Evolutionary conservation across 2,797 vertebrate species (phyloP).

Genomic region (Peromyscus nudipes): DNA sequence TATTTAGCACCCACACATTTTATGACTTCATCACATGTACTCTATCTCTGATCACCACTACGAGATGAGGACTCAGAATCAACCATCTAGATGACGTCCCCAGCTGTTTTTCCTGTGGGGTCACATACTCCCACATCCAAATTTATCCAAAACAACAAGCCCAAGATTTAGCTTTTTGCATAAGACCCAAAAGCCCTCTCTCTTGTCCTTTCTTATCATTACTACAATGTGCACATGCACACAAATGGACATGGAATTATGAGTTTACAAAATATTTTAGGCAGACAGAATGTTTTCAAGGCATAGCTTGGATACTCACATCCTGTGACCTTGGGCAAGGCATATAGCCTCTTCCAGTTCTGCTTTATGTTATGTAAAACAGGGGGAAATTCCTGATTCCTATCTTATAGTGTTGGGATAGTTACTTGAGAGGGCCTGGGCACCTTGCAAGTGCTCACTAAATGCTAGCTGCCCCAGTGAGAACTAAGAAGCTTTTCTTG

Average conservation of each 20-base stretch:
- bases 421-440: not conserved
- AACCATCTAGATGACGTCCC: not conserved
- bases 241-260: slow-evolving; percentile 23
- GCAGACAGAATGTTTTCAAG: not conserved
- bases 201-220: not conserved
- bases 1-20: not conserved
- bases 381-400: no score
- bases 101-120: not conserved
- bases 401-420: not conserved
- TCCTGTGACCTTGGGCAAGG: not conserved
- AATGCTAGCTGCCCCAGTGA: not conserved
- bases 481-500: not conserved
- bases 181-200: not conserved
- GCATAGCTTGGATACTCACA: not conserved
- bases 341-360: not conserved
- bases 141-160: not conserved
- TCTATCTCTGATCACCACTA: not conserved
- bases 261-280: slow-evolving; percentile 29
- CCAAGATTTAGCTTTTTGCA: not conserved
- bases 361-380: not conserved
- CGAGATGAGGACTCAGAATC: not conserved
- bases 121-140: not conserved
- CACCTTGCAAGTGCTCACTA: not conserved
- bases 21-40: not conserved
- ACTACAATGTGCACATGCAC: not conserved